Base-by-base conservation (phyloP, 2,888 invertebrate species). In the Tipula confusa region DNA sequence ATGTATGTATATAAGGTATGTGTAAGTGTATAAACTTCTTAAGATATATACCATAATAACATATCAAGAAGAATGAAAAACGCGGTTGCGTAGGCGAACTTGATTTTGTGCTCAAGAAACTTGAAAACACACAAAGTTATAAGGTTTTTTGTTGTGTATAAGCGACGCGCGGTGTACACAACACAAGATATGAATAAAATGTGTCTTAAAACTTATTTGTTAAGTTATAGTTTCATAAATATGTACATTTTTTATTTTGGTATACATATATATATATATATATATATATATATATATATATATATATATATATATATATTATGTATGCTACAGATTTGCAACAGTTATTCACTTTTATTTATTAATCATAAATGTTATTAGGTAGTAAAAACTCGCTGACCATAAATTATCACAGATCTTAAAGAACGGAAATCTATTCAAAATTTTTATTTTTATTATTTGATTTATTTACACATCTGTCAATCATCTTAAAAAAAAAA, bases 41-140 rank as follows among this genome's bases (percentile, higher is more conserved):
- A 48, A 48, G 2, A 24, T 24, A 24, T 64, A 64, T n/a, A n/a
- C n/a, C n/a, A n/a, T 64, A 64, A 64, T 64, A 64, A 64, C 64
- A 64, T 64, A 64, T 64, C 64, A 64, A 24, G 64, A 64, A 64
- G 64, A 64, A 64, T 64, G 64, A 64, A 64, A 64, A 64, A 64
- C 64, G 64, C 64, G 79, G 81, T 79, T 83, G 84, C 84, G 85
- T 85, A 82, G 85, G 85, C 38, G 85, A 84, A 84, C 84, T 85
- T 84, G 85, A 85, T 84, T 85, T 84, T 64, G 64, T 64, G 64
- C 24, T 64, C 64, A 64, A 64, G 64, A 64, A 64, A 64, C 64
- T 64, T 64, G 64, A 64, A 64, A 64, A 64, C 9, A 64, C 64
- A 64, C 64, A 64, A 64, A 64, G 64, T 64, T 64, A 24, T 64